These are phyloP conservation scores for Cynaeus angustus DNA, from an alignment of 2,888 invertebrate species.

Conservation along the genomic window DNA sequence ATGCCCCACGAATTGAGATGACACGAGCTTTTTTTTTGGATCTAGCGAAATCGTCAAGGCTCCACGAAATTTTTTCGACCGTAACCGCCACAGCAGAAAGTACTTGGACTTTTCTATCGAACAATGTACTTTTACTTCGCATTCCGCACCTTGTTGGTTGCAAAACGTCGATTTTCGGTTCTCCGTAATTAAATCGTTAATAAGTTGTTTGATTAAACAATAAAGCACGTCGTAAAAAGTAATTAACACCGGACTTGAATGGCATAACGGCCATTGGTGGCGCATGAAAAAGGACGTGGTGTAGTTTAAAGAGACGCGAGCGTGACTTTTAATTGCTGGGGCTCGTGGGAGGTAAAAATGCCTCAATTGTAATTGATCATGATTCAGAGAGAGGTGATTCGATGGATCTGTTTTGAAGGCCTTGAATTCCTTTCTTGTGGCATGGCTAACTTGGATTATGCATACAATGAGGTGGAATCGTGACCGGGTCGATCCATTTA, in stretches of 20 bases:
- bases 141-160: slow-evolving; percentile 4
- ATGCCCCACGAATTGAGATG: slow-evolving; percentile 16
- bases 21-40: not conserved
- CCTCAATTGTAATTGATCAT: slow-evolving; percentile 45
- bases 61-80: slow-evolving; percentile 7
- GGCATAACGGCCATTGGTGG: slow-evolving; percentile 22
- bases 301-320: slow-evolving; percentile 23
- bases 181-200: not conserved
- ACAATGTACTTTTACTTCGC: slow-evolving; percentile 27
- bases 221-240: slow-evolving; percentile 28
- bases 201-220: slow-evolving; percentile 19
- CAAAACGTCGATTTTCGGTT: not conserved
- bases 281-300: slow-evolving; percentile 15
- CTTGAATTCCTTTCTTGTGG: slow-evolving; percentile 30
- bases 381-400: slow-evolving; percentile 42
- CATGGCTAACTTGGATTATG: slow-evolving; percentile 19
- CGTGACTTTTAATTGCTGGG: slow-evolving; percentile 35
- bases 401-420: slow-evolving; percentile 32
- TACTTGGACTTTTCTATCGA: slow-evolving; percentile 22
- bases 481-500: slow-evolving; percentile 21
- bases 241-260: slow-evolving; percentile 25
- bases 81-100: slow-evolving; percentile 27
- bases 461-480: slow-evolving; percentile 8
- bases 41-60: too few relatives aligned
- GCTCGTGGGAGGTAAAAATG: slow-evolving; percentile 47